Evolutionary conservation across 2,888 invertebrate genomes (phyloP), one percentile per base, ranked within the genome.

Genomic region (Thymelicus sylvestris): DNA sequence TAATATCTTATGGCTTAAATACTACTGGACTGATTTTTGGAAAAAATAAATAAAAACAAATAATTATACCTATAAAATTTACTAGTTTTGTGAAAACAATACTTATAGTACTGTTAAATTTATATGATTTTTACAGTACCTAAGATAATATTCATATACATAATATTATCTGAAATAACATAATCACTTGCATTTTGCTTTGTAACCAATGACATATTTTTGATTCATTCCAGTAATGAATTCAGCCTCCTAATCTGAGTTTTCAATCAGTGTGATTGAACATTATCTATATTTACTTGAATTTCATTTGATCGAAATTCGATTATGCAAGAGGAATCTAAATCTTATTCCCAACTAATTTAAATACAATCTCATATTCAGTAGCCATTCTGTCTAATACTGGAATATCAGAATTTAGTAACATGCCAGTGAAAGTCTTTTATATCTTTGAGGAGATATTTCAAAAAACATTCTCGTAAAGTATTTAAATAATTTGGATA

Each of bases 221-320:
- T 73, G 75, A 77, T 80, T 79, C 79, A 81, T 81, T 83, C 76
- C 79, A 78, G 79, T 81, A 80, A 81, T 81, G 79, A 82, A 82
- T 82, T 80, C 82, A 83, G 83, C 79, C 82, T 84, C 84, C 82
- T 86, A 87, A 88, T 88, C 85, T 84, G 78, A 76, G 78, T 76
- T 81, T 82, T 85, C 84, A 85, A 84, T 84, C 81, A 84, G 78
- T 79, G 78, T 80, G 82, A 85, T 85, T 82, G 83, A 79, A 78
- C 80, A 79, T 55, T 55, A 55, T 31, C 76, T 75, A 78, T 78
- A 69, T 74, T 64, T 73, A 71, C 73, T 76, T 72, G 72, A 57
- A 47, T 13, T 66, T 47, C 66, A 66, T 57, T 66, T n/a, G 24
- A 66, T 48, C 39, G 48, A 59, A 60, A 48, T 67, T 39, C 38